Evolutionary conservation across 2,797 vertebrate genomes (phyloP), one percentile per base, ranked within the genome.

Genomic region (Chelidonichthys spinosus): DNA sequence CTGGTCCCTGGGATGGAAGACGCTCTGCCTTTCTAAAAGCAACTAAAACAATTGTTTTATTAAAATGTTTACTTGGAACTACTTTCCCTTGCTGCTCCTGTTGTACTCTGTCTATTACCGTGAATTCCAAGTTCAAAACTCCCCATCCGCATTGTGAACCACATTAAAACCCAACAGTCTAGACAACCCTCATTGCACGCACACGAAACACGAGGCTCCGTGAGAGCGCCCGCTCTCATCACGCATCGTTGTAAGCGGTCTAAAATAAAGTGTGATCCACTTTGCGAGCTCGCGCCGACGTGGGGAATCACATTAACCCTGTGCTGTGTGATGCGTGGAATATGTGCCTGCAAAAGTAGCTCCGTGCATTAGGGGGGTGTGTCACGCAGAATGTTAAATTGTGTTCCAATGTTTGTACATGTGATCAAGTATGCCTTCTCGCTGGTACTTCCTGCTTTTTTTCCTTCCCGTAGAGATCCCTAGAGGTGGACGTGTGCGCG

Each of bases 371-470:
- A 86, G 80, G 90, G 90, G 92, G 91, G 93, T 89, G 92, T 94
- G 93, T 93, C 92, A 92, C 87, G 84, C 85, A 61, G 85, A 91
- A 90, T 90, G 92, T 89, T 92, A 88, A 94, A 92, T 92, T 92
- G 87, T 90, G 91, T 90, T 92, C 89, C 89, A 84, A 89, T 94
- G 92, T 94, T 93, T 93, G 92, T 90, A 90, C 92, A 92, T 94
- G 92, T 93, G 93, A 92, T 92, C 92, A 85, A 93, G 84, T 92
- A 89, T 92, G 89, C 88, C 75, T 90, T 68, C 91, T 91, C 86
- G 76, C 85, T 91, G 89, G 63, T 81, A 90, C 91, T 92, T 93
- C 92, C 91, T 91, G 92, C 72, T 78, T 74, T 50, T 72, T 70
- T 32, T 55, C 17, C 25, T 25, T 25, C 37, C 55, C 35, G 39